Conservation (phyloP, 2,113 vertebrate genomes). For the Hyla sarda region DNA sequence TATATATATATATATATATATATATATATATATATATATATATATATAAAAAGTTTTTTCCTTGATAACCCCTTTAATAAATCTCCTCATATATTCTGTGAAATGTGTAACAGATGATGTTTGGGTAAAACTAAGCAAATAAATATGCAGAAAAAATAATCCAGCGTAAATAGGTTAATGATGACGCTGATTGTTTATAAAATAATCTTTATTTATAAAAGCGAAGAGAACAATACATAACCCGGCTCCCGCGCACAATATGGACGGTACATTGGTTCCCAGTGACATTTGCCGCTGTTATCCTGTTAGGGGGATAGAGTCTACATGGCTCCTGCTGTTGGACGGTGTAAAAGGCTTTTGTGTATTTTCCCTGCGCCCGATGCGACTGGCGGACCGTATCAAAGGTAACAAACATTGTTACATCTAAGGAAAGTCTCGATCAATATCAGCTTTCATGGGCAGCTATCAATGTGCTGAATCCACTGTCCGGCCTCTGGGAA, state of each 20-base stretch:
- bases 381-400: background rate
- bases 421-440: conserved; percentile 43
- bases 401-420: conserved; percentile 16
- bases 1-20: no score
- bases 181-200: no score
- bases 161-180: no score
- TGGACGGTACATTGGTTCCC: background rate
- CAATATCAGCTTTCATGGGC: conserved; percentile 37
- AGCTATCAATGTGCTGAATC: conserved; percentile 23
- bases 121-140: no score
- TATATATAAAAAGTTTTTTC: no score
- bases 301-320: background rate
- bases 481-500: conserved; percentile 10
- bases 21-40: no score
- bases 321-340: background rate
- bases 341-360: conserved; percentile 10
- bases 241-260: background rate
- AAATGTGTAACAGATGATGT: no score
- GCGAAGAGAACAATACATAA: background rate
- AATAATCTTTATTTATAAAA: no score
- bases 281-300: background rate
- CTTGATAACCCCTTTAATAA: no score
- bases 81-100: no score
- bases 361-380: background rate
- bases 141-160: no score